A percentile compares a stretch with the other conserved stretches of the same genome.
Conservation (phyloP, 2,888 invertebrate genomes). For the Protophormia terraenovae region DNA sequence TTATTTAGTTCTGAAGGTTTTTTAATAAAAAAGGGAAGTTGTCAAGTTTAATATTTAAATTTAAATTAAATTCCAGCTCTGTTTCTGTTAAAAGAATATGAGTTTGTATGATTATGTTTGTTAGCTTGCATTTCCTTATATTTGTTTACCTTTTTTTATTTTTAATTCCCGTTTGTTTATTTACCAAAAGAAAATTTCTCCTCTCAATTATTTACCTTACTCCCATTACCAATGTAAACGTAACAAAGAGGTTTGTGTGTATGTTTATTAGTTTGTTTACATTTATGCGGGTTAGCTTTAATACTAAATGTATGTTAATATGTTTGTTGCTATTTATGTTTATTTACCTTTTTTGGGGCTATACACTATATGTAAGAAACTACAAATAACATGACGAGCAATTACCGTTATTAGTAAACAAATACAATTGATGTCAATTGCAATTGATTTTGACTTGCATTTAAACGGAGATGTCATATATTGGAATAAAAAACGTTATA, state of each 20-base stretch:
- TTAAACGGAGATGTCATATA: not conserved
- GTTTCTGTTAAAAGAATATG: not conserved
- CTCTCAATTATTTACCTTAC: no score
- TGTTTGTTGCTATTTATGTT: not conserved
- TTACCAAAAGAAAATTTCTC: no score
- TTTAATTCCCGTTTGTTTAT: no score
- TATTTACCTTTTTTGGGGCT: not conserved
- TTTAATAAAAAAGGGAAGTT: constrained; percentile 2
- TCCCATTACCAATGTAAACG: no score
- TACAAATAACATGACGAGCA: not conserved
- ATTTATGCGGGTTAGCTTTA: no score
- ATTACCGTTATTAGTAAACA: constrained; percentile 10
- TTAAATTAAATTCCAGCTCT: no score
- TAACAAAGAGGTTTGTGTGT: no score
- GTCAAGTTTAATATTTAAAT: not conserved
- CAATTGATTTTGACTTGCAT: not conserved
- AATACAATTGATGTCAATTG: not conserved
- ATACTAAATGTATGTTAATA: not conserved
- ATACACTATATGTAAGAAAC: not conserved
- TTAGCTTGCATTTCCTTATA: not conserved
- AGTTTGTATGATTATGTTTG: not conserved
- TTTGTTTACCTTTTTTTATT: no score
- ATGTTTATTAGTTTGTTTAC: no score
- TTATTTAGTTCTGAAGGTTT: not conserved
- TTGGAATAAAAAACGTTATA: not conserved